Base-by-base conservation (phyloP, 2,797 vertebrate species). In the Chelon auratus region DNA sequence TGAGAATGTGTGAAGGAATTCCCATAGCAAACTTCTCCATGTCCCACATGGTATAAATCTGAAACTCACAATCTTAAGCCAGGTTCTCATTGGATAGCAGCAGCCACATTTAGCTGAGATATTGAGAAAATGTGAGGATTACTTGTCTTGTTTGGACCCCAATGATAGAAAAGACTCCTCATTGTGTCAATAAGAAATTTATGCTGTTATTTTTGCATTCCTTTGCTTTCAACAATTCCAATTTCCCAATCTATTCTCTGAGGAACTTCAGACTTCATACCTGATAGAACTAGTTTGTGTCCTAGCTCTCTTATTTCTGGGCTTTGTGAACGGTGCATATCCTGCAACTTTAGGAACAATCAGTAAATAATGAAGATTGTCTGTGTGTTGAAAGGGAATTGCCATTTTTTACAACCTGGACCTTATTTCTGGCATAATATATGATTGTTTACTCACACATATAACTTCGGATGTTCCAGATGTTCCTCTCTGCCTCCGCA, bases 11-110 rank as follows among this genome's bases (percentile, higher is more conserved):
- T 45, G 43, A 15, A 8, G 15, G 43, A 45, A 45, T 45, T 45
- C 15, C 43, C 15, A 8, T n/a, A 17, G 43, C 45, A 48, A 18
- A 48, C 24, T 51, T 75, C 61, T 74, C 72, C 64, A 58, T 55
- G 65, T 73, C 68, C 61, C 69, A 54, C 58, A 54, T 47, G 68
- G 59, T 55, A 55, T 80, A 68, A 82, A 82, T 76, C 69, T 73
- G 50, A 73, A 62, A n/a, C 13, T 15, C 17, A 24, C n/a, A 59
- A 14, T 18, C 57, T 47, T 47, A 15, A 57, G 14, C 22, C 15
- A n/a, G 2, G 11, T 40, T 52, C 17, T n/a, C 45, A 48, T n/a
- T 48, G 45, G 45, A n/a, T 48, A 48, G 9, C 17, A 48, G 3
- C 9, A 40, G 39, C 39, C 39, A 40, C 12, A 40, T 40, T 40